Evolutionary conservation across 2,113 vertebrate species (phyloP).

Genomic region (Trematomus loennbergii): DNA sequence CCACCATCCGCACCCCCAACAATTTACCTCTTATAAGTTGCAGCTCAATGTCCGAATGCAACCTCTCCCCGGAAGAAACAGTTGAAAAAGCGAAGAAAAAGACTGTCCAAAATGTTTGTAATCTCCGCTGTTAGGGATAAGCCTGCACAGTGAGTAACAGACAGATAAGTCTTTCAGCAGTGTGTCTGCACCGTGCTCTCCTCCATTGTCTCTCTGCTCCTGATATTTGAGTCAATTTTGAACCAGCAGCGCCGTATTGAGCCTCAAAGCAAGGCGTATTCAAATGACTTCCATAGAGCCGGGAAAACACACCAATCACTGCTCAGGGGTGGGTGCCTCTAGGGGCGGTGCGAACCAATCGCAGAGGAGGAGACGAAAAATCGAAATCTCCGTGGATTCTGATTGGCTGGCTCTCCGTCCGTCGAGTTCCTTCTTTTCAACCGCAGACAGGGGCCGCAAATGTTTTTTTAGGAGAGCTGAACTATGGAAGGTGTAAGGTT

Average conservation of each 20-base stretch:
- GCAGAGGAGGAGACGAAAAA: conserved; percentile 26
- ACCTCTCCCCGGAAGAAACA: background rate
- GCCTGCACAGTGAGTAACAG: conserved; percentile 4
- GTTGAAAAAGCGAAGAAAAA: conserved; percentile 2
- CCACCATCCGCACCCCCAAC: background rate
- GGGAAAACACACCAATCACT: conserved; percentile 76
- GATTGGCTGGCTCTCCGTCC: conserved; percentile 71
- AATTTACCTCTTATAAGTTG: conserved; percentile 51
- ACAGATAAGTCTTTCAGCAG: conserved; percentile 35
- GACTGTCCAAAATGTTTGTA: conserved; percentile 1
- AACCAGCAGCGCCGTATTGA: conserved; percentile 43
- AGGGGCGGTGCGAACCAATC: conserved; percentile 61
- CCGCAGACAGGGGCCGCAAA: conserved; percentile 11
- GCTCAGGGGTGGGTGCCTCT: conserved; percentile 32
- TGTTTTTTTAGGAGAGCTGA: conserved; percentile 66
- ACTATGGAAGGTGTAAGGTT: conserved; percentile 72
- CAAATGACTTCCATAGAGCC: conserved; percentile 77
- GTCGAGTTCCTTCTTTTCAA: conserved; percentile 43
- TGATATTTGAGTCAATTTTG: conserved; percentile 50
- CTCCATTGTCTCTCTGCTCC: conserved; percentile 53
- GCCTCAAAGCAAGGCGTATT: conserved; percentile 75
- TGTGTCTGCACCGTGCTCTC: conserved; percentile 6
- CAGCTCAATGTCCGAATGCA: conserved; percentile 26
- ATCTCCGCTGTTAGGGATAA: background rate
- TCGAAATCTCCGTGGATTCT: conserved; percentile 50